Percentiles rank a stretch among this genome's conserved stretches.
phyloP scores from a whole-genome alignment of 2,888 invertebrate species.

The Suillia variegata region DNA sequence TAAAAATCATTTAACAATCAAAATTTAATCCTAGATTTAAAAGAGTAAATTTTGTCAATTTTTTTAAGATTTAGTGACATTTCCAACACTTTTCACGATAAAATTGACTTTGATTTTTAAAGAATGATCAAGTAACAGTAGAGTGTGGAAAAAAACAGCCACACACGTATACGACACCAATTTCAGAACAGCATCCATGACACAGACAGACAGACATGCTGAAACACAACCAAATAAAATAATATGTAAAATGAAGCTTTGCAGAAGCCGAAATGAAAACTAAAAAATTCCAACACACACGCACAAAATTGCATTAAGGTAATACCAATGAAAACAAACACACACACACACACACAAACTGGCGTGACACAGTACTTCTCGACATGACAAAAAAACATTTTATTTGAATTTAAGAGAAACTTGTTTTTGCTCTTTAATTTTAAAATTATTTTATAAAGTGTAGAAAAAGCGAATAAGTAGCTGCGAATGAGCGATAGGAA shows the following conservation, averaged over 20 bases:
- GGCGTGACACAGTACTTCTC: background rate
- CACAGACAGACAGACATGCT: constrained; percentile 4
- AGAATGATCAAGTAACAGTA: too few relatives aligned
- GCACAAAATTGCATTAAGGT: constrained; percentile 23
- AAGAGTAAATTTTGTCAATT: too few relatives aligned
- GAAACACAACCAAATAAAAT: background rate
- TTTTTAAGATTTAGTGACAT: too few relatives aligned
- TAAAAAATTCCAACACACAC: constrained; percentile 7
- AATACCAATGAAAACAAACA: constrained; percentile 21
- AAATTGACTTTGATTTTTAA: too few relatives aligned
- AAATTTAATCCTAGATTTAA: too few relatives aligned
- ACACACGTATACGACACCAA: constrained; percentile 13
- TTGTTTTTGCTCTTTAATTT: too few relatives aligned
- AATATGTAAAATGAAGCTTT: constrained; percentile 1
- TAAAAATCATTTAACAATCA: too few relatives aligned
- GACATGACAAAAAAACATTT: too few relatives aligned
- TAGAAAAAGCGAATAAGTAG: constrained; percentile 7
- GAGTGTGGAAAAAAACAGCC: too few relatives aligned
- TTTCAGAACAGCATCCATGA: background rate
- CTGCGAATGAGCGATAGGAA: constrained; percentile 1
- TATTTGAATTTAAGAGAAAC: too few relatives aligned
- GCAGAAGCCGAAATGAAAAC: constrained; percentile 15
- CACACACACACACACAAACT: constrained; percentile 6
- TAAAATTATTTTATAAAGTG: too few relatives aligned
- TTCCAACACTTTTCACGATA: too few relatives aligned